phyloP scores from a whole-genome alignment of 2,113 vertebrate species.

The Podiceps cristatus region DNA sequence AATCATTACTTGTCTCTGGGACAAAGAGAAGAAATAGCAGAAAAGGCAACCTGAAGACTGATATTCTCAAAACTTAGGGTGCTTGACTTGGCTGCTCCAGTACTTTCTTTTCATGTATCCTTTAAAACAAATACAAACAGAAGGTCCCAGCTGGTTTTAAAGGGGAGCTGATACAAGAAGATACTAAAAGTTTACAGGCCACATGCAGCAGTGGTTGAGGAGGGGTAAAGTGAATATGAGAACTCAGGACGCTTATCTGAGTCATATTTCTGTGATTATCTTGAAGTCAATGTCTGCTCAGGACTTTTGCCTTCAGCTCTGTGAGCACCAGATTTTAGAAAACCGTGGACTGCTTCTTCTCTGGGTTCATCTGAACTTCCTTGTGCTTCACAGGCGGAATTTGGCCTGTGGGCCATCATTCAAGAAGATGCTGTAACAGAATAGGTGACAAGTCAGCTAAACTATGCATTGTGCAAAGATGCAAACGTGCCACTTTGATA shows the following conservation, averaged over 20 bases:
- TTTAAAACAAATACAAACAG: background rate
- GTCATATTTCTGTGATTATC: background rate
- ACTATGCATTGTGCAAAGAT: background rate
- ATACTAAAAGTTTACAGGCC: too few relatives aligned
- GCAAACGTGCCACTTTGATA: background rate
- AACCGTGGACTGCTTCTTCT: fast-evolving
- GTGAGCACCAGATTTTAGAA: background rate
- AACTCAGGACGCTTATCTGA: background rate
- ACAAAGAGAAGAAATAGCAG: background rate
- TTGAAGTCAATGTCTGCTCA: background rate
- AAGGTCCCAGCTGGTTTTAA: background rate
- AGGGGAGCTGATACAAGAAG: background rate
- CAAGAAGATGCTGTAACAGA: background rate
- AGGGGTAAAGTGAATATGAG: background rate
- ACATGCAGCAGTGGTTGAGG: background rate
- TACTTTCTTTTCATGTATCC: background rate
- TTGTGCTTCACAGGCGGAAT: background rate
- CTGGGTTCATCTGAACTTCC: background rate
- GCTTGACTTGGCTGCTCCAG: background rate
- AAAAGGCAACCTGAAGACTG: background rate
- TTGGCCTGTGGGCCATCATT: background rate
- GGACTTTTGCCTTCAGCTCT: background rate
- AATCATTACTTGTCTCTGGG: background rate
- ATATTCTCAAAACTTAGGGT: background rate
- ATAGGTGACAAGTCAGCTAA: background rate